Percentiles rank a stretch among this genome's conserved stretches.
These are phyloP conservation scores for Cantharis nigra DNA, from an alignment of 2,888 invertebrate genomes.

Conservation along the genomic window DNA sequence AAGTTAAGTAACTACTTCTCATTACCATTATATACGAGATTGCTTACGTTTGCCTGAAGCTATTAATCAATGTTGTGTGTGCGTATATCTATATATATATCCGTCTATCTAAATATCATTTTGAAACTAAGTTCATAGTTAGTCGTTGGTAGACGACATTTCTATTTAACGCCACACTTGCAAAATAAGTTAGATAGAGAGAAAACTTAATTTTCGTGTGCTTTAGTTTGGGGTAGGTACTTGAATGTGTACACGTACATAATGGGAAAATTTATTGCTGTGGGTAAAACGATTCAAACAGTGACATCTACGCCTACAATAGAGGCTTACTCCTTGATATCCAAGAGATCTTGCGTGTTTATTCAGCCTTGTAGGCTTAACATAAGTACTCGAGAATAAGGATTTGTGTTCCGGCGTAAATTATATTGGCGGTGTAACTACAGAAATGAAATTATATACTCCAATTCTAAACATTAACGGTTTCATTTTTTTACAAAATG, in stretches of 20 bases:
- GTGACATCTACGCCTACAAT: conserved; percentile 30
- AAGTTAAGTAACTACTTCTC: conserved; percentile 34
- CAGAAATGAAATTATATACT: conserved; percentile 13
- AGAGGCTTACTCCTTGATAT: conserved; percentile 30
- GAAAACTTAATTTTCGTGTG: conserved; percentile 19
- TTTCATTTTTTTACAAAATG: background rate
- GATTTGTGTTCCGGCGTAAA: conserved; percentile 27
- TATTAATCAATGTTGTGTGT: conserved; percentile 32
- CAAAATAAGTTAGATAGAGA: conserved; percentile 19
- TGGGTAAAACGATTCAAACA: conserved; percentile 26
- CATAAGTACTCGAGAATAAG: conserved; percentile 30
- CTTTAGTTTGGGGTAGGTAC: conserved; percentile 16
- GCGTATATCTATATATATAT: conserved; percentile 19
- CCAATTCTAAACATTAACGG: background rate
- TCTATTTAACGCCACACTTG: conserved; percentile 20
- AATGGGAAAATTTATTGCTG: conserved; percentile 31
- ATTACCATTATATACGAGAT: conserved; percentile 32
- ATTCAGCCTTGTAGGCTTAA: conserved; percentile 33
- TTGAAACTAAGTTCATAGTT: conserved; percentile 27
- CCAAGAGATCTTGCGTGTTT: conserved; percentile 31
- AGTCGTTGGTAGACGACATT: conserved; percentile 13
- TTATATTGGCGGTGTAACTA: conserved; percentile 16
- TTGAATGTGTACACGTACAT: conserved; percentile 7
- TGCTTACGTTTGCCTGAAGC: conserved; percentile 29
- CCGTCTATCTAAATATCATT: conserved; percentile 34